A percentile compares a stretch with the other conserved stretches of the same genome.
Evolutionary conservation across 2,113 vertebrate genomes (phyloP).

Genomic region (Noctilio leporinus): DNA sequence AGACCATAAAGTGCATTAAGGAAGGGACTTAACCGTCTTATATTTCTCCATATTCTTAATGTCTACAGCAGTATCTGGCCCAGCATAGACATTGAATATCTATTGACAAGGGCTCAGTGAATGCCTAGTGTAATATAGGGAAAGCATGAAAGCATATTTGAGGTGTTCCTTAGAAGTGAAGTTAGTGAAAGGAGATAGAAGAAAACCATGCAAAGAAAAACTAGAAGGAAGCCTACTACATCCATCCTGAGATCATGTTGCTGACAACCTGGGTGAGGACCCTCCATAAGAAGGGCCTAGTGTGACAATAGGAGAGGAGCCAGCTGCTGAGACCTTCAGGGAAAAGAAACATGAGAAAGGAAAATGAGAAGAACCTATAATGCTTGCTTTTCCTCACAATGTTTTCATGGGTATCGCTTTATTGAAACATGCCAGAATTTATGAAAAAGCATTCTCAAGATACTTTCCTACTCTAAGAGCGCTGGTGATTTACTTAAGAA

Average conservation of each 20-base stretch:
- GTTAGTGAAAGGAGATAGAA: not conserved
- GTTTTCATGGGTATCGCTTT: not conserved
- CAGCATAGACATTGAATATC: not conserved
- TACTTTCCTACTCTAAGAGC: not conserved
- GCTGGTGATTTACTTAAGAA: not conserved
- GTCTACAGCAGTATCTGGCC: accelerated
- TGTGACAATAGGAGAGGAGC: accelerated
- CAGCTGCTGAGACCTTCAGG: not conserved
- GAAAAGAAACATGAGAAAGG: not conserved
- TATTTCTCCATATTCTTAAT: not conserved
- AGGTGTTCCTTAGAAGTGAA: not conserved
- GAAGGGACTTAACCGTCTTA: accelerated
- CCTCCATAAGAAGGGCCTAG: accelerated
- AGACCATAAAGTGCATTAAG: not conserved
- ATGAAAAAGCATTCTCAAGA: not conserved
- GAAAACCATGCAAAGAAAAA: not conserved
- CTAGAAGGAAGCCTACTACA: not conserved
- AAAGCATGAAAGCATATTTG: not conserved
- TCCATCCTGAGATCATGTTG: not conserved
- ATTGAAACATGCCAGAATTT: not conserved
- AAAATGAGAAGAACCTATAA: not conserved
- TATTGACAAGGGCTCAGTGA: not conserved
- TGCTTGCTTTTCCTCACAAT: not conserved
- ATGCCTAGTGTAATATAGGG: not conserved
- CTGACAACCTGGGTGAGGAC: not conserved